A percentile compares a stretch with the other conserved stretches of the same genome.
These are phyloP conservation scores for Poicephalus meyeri DNA, from an alignment of 2,113 vertebrate species.

Conservation along the genomic window DNA sequence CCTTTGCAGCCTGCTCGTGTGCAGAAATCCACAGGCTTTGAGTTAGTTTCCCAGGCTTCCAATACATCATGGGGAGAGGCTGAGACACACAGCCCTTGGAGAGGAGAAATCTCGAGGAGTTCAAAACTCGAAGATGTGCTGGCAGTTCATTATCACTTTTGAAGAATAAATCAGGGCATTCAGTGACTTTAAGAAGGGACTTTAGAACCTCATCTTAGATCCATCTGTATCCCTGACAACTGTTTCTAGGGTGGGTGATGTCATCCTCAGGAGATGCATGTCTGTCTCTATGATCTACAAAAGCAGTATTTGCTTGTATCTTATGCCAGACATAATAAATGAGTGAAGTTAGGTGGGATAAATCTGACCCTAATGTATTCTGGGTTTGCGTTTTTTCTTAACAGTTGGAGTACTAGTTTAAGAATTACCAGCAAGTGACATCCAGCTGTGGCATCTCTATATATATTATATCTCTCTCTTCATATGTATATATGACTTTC, in stretches of 20 bases:
- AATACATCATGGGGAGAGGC: background rate
- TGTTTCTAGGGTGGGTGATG: background rate
- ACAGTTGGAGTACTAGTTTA: background rate
- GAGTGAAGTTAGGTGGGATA: background rate
- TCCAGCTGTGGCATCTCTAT: background rate
- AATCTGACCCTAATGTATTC: background rate
- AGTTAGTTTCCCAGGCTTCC: background rate
- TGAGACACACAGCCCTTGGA: background rate
- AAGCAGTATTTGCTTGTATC: background rate
- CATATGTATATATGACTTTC: background rate
- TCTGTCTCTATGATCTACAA: background rate
- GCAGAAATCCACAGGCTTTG: background rate
- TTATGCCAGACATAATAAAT: background rate
- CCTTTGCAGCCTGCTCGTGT: background rate
- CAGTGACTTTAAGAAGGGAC: background rate
- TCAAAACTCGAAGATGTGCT: background rate
- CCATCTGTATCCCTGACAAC: background rate
- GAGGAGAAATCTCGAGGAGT: background rate
- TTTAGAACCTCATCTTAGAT: background rate
- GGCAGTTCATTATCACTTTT: background rate
- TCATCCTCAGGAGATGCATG: background rate
- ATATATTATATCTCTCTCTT: too few species aligned
- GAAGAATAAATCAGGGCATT: background rate
- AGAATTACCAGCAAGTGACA: background rate
- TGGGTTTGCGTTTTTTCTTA: background rate